Evolutionary conservation across 2,888 invertebrate genomes (phyloP).

Genomic region (Eupithecia pulchellata): DNA sequence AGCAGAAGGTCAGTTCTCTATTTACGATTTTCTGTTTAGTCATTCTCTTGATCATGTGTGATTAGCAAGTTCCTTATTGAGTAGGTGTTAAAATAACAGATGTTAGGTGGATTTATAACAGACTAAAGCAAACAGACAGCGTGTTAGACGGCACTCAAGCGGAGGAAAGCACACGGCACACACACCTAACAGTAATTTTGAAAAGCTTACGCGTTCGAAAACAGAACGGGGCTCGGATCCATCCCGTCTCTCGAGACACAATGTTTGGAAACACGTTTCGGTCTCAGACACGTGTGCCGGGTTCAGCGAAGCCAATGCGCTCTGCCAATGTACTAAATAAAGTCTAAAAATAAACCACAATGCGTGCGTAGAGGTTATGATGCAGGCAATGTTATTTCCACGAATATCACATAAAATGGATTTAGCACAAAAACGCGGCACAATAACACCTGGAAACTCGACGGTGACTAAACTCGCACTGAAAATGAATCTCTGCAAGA

Average conservation of each 20-base stretch:
- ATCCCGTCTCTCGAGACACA: constrained; percentile 58
- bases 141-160: constrained; percentile 54
- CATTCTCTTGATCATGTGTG: constrained; percentile 13
- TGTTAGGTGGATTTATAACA: constrained; percentile 27
- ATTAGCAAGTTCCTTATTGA: constrained; percentile 13
- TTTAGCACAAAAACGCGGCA: constrained; percentile 63
- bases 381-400: constrained; percentile 58
- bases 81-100: constrained; percentile 7
- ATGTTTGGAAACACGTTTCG: constrained; percentile 54
- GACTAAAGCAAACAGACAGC: constrained; percentile 46
- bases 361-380: constrained; percentile 77
- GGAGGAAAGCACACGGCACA: constrained; percentile 52
- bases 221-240: constrained; percentile 69
- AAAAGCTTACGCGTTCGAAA: constrained; percentile 76
- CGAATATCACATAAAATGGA: constrained; percentile 48
- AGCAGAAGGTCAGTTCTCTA: constrained; percentile 34
- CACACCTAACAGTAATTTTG: constrained; percentile 54
- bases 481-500: constrained; percentile 60
- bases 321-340: constrained; percentile 78
- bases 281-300: constrained; percentile 71
- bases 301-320: constrained; percentile 60
- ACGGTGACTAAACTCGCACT: constrained; percentile 66
- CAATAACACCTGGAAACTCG: constrained; percentile 57
- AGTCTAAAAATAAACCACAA: constrained; percentile 81
- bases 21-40: constrained; percentile 37